Evolutionary conservation across 2,113 vertebrate species (phyloP), one percentile per base, ranked within the genome.

Genomic region (Lycaon pictus): DNA sequence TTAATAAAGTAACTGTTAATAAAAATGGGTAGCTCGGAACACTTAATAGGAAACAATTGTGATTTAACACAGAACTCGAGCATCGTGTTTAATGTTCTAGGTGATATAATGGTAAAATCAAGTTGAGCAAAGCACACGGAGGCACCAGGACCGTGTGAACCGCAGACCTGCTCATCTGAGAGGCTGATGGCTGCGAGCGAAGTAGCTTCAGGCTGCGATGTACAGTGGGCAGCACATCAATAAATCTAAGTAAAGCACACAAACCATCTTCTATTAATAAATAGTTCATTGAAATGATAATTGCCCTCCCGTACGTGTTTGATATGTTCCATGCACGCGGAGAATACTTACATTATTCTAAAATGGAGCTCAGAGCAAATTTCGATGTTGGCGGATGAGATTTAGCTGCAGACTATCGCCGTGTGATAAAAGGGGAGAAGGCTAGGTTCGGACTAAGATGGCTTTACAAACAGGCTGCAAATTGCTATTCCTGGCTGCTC

Each of bases 1-100:
- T 99, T 99, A 99, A 99, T 99, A 99, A 99, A 99, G 98, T 99
- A 98, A 98, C 98, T 98, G 98, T 98, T 99, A 98, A 99, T 99
- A 98, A 99, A 99, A 98, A 98, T 97, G 98, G 98, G 98, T 95
- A 97, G 97, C 98, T 98, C 95, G 95, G 97, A 98, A 99, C 98
- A 97, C 98, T 98, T 98, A 98, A 98, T 98, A 98, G 98, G 97
- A 98, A 98, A 98, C 97, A 96, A 98, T 98, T 48, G 86, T 98
- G 98, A 99, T 98, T 99, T 99, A 98, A 98, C 98, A 89, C 97
- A 98, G 97, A 98, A 98, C 98, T 98, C 82, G 96, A 98, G 98
- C 97, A 85, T 98, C 97, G 98, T 97, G 98, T 98, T 98, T 99
- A 98, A 98, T 98, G 98, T 98, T 98, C 98, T 99, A 97, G 98